Evolutionary conservation across 2,113 vertebrate species (phyloP).

Genomic region (Equus przewalskii): DNA sequence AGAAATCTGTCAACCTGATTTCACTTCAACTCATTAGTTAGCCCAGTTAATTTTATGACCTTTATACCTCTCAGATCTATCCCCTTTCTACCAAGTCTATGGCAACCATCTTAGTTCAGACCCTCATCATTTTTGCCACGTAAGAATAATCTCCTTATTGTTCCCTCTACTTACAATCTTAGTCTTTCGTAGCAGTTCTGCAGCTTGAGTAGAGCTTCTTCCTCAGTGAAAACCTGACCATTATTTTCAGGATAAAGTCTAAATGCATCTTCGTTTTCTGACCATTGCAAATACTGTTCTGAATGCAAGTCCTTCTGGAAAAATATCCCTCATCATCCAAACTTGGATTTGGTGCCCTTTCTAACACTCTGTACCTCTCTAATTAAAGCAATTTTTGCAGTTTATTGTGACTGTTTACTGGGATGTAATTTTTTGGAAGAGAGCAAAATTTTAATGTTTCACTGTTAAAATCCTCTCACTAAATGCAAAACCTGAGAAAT

Average conservation of each 20-base stretch:
- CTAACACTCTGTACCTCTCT: neutral
- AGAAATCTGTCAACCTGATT: no score
- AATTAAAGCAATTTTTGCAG: neutral
- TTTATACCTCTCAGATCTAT: no score
- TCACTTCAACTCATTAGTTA: no score
- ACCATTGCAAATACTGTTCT: neutral
- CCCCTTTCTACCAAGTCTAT: no score
- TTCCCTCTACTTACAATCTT: neutral
- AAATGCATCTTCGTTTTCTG: neutral
- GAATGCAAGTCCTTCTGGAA: neutral
- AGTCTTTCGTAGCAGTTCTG: neutral
- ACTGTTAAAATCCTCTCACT: neutral
- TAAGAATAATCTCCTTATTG: neutral
- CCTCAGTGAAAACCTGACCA: neutral
- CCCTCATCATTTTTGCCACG: neutral
- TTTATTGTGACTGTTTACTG: neutral
- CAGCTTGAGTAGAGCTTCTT: neutral
- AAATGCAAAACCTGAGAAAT: neutral
- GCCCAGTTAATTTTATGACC: no score
- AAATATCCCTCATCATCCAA: neutral
- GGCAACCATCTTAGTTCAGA: no score
- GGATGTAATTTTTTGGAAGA: neutral
- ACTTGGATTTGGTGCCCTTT: neutral
- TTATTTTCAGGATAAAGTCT: neutral
- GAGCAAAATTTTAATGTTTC: neutral